phyloP scores from a whole-genome alignment of 2,797 vertebrate genomes.

The Coendou prehensilis region DNA sequence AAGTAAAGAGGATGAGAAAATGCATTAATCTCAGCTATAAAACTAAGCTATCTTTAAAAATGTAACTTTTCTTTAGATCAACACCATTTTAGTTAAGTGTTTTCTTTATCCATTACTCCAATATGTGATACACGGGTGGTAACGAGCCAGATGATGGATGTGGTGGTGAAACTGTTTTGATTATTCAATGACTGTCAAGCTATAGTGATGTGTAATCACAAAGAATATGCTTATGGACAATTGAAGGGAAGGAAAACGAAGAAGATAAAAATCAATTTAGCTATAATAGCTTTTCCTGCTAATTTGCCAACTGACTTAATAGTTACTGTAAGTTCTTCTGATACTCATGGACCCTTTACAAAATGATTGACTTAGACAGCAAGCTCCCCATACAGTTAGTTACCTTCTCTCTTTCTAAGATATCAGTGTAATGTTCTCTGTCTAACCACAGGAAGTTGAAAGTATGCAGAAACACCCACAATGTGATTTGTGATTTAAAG shows the following conservation, averaged over 20 bases:
- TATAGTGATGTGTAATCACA: slow-evolving; percentile 82
- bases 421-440: slow-evolving; percentile 22
- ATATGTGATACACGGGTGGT: slow-evolving; percentile 55
- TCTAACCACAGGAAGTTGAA: slow-evolving; percentile 42
- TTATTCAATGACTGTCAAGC: slow-evolving; percentile 82
- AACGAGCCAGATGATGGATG: slow-evolving; percentile 83
- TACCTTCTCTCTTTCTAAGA: slow-evolving; percentile 10
- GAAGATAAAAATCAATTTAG: slow-evolving; percentile 72
- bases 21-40: background rate
- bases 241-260: slow-evolving; percentile 78
- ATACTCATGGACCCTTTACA: slow-evolving; percentile 54
- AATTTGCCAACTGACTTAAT: slow-evolving; percentile 78
- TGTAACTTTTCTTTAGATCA: background rate
- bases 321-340: slow-evolving; percentile 78
- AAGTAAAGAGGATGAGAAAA: slow-evolving; percentile 31
- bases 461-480: background rate
- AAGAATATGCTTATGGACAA: slow-evolving; percentile 79
- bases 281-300: slow-evolving; percentile 73
- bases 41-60: background rate
- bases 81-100: slow-evolving; percentile 60
- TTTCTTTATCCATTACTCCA: background rate
- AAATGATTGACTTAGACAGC: slow-evolving; percentile 71
- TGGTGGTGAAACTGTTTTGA: slow-evolving; percentile 83
- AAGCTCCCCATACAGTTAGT: slow-evolving; percentile 44
- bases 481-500: slow-evolving; percentile 44